Evolutionary conservation across 2,113 vertebrate species (phyloP), one percentile per base, ranked within the genome.

Genomic region (Nerophis ophidion): DNA sequence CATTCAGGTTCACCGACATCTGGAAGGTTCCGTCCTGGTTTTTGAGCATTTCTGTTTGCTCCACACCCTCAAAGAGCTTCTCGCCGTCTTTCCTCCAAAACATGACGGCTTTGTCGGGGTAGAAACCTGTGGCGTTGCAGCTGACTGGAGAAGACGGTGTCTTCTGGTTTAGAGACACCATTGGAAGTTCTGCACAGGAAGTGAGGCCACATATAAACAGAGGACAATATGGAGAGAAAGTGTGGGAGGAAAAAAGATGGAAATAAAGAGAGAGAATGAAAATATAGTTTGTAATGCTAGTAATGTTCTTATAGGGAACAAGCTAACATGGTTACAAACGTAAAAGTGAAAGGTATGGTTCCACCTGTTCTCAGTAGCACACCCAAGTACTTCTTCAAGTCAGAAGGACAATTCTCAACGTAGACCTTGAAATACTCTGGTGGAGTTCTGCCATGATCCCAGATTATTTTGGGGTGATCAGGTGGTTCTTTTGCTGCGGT

Each of bases 21-120:
- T 84, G 78, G 60, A 82, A 87, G 45, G 70, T 72, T 19, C 81
- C 71, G 16, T 84, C 77, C 1, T 56, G 55, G 19, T 85, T 86
- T 48, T 63, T 71, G 47, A 81, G 62, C 48, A 68, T 66, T 48
- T 79, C 75, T 40, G 63, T 52, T 3, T 38, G 10, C 0, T 73
- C 57, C 61, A 87, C 79, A 3, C 66, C 49, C 9, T 77, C 67
- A 9, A 75, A 0, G 33, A 77, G 8, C 5, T 84, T 57, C 26
- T 26, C 26, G 26, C 26, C 26, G 26, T 26, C 26, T 26, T 26
- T 26, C 26, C 26, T 26, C 26, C 17, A 77, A 63, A 72, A 62
- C 56, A 75, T 34, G 13, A 5, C 7, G 15, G 59, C 72, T 51
- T 15, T 61, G 36, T 46, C 0, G 1, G 72, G 75, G 52, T 75